Percentiles rank a stretch among this genome's conserved stretches.
Evolutionary conservation across 2,888 invertebrate genomes (phyloP).

Genomic region (Dicyrtomina minuta): DNA sequence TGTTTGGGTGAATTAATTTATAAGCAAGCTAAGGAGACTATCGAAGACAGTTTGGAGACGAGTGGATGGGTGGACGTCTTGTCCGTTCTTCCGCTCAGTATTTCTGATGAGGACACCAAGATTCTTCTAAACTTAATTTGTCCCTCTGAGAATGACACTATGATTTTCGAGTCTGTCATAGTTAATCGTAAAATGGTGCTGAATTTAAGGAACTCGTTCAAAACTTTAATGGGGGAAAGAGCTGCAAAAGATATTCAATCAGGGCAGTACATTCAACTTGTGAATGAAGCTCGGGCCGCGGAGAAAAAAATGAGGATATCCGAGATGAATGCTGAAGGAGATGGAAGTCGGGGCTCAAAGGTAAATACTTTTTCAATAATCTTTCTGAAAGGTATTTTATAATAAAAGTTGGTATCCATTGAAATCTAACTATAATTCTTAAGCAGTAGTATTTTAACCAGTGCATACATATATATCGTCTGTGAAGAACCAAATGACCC

Average conservation of each 20-base stretch:
- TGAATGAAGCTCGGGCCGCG: conserved; percentile 44
- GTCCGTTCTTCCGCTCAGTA: conserved; percentile 41
- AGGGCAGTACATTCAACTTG: conserved; percentile 46
- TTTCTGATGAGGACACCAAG: conserved; percentile 45
- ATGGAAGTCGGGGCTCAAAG: conserved; percentile 38
- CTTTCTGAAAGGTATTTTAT: conserved; percentile 1
- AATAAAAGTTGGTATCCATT: too few species aligned
- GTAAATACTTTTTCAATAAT: conserved; percentile 31
- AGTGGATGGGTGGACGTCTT: conserved; percentile 49
- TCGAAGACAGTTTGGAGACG: conserved; percentile 48
- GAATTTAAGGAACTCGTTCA: conserved; percentile 38
- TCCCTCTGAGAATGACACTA: conserved; percentile 35
- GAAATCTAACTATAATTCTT: too few species aligned
- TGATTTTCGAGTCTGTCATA: conserved; percentile 44
- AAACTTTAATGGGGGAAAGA: conserved; percentile 43
- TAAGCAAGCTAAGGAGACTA: conserved; percentile 47
- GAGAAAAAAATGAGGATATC: conserved; percentile 44
- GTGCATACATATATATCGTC: too few species aligned
- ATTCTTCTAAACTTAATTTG: neutral
- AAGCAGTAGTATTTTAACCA: too few species aligned
- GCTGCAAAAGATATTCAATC: conserved; percentile 46
- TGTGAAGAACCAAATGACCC: too few species aligned
- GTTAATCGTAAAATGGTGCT: conserved; percentile 30
- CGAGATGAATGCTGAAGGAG: conserved; percentile 42
- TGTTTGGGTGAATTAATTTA: conserved; percentile 64